Percentiles rank a stretch among this genome's conserved stretches.
Evolutionary conservation across 2,113 vertebrate species (phyloP).

Genomic region (Syngnathus typhle): DNA sequence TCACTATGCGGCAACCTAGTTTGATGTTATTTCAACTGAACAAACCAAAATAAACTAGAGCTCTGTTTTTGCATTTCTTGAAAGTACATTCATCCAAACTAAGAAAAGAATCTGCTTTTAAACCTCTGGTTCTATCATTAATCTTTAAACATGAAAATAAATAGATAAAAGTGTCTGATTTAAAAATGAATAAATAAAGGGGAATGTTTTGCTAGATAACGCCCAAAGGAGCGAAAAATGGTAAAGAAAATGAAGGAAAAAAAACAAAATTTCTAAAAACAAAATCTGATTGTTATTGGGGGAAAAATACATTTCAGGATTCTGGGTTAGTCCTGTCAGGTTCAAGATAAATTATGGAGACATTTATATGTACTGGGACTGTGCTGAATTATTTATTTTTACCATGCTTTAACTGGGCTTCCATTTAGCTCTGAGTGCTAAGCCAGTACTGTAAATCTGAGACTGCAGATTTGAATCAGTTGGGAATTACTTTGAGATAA

Average conservation of each 20-base stretch:
- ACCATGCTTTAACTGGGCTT: constrained; percentile 8
- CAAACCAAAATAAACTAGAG: neutral
- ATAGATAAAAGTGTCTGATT: neutral
- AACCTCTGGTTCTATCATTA: neutral
- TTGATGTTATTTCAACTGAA: neutral
- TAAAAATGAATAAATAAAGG: too few relatives aligned
- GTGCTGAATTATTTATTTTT: constrained; percentile 41
- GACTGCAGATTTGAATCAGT: neutral
- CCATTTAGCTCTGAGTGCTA: constrained; percentile 12
- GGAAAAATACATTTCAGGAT: constrained; percentile 6
- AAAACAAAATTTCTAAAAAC: too few relatives aligned
- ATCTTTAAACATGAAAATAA: neutral
- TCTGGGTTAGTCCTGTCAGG: constrained; percentile 30
- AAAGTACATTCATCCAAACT: neutral
- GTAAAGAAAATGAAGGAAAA: too few relatives aligned
- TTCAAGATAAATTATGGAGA: constrained; percentile 33
- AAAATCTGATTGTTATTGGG: neutral
- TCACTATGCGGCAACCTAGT: neutral
- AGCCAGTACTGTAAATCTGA: constrained; percentile 5
- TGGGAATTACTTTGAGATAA: neutral
- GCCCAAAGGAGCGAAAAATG: too few relatives aligned
- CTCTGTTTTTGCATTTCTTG: neutral
- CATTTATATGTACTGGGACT: constrained; percentile 23
- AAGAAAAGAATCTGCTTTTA: neutral
- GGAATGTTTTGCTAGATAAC: too few relatives aligned